Evolutionary conservation across 2,113 vertebrate genomes (phyloP).

Genomic region (Ageneiosus marmoratus): DNA sequence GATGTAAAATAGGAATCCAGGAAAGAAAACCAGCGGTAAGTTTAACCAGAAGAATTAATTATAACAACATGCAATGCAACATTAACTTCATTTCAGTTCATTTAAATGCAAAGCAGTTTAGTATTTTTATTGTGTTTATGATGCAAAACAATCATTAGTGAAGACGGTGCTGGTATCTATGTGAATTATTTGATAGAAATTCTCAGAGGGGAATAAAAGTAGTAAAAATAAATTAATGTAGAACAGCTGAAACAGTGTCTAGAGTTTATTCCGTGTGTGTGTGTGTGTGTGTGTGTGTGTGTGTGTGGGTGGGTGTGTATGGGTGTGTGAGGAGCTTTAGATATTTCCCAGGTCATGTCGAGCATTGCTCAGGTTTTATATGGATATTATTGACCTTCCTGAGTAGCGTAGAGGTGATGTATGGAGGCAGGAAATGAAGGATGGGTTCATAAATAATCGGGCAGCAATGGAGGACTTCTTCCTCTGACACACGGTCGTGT

Average conservation of each 20-base stretch:
- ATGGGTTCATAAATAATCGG: conserved; percentile 29
- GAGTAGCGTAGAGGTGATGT: conserved; percentile 16
- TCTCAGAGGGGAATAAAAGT: background rate
- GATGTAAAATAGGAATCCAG: background rate
- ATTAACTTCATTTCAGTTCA: background rate
- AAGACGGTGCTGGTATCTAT: background rate
- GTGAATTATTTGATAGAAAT: background rate
- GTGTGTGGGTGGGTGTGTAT: background rate
- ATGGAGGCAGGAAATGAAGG: conserved; percentile 33
- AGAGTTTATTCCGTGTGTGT: background rate
- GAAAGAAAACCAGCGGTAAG: background rate
- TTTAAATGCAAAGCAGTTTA: background rate
- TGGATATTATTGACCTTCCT: conserved; percentile 36
- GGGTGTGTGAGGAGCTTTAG: background rate
- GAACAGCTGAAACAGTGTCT: background rate
- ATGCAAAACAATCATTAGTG: background rate
- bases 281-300: background rate
- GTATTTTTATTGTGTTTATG: background rate
- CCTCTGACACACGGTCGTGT: conserved; percentile 21
- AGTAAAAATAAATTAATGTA: background rate
- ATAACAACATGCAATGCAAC: background rate
- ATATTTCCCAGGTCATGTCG: conserved; percentile 8
- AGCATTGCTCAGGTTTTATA: conserved; percentile 30
- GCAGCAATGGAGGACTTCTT: conserved; percentile 8
- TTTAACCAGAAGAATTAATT: conserved; percentile 9